Conservation (phyloP, 2,888 invertebrate genomes). For the Laothoe populi region DNA sequence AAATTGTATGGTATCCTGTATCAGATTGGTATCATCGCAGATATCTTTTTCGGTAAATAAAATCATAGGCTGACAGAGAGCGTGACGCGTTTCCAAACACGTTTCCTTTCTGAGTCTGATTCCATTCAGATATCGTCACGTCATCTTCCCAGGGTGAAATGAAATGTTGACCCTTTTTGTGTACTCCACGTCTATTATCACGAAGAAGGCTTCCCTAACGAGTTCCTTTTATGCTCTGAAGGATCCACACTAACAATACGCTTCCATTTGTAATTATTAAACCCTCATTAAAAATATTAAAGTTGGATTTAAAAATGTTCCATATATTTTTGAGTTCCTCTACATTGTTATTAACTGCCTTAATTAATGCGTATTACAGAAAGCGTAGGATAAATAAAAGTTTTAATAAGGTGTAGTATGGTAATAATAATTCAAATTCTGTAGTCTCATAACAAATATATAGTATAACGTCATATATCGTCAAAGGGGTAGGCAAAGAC, state of each 20-base stretch:
- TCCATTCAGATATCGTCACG: slow-evolving; percentile 55
- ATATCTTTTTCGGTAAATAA: slow-evolving; percentile 24
- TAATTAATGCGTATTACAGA: slow-evolving; percentile 15
- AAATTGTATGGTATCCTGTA: slow-evolving; percentile 18
- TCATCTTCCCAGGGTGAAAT: slow-evolving; percentile 59
- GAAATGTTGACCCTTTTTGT: slow-evolving; percentile 68
- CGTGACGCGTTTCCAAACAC: slow-evolving; percentile 24
- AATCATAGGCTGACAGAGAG: slow-evolving; percentile 28
- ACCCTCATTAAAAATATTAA: slow-evolving; percentile 43
- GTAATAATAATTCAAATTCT: background rate
- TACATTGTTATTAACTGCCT: slow-evolving; percentile 11
- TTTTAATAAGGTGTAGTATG: background rate
- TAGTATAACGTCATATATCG: too few relatives aligned
- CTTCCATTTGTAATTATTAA: slow-evolving; percentile 56
- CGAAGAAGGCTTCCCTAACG: slow-evolving; percentile 64
- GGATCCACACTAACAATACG: slow-evolving; percentile 64
- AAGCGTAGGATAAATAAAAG: background rate
- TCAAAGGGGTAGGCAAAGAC: too few relatives aligned
- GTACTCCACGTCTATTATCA: slow-evolving; percentile 58
- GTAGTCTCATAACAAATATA: too few relatives aligned
- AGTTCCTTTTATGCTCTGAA: slow-evolving; percentile 64
- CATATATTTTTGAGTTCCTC: background rate
- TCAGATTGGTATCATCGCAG: slow-evolving; percentile 20
- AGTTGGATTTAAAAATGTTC: slow-evolving; percentile 22
- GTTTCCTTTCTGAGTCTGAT: slow-evolving; percentile 40